Conservation (phyloP, 1,140 invertebrate species). For the Argopecten irradians region DNA sequence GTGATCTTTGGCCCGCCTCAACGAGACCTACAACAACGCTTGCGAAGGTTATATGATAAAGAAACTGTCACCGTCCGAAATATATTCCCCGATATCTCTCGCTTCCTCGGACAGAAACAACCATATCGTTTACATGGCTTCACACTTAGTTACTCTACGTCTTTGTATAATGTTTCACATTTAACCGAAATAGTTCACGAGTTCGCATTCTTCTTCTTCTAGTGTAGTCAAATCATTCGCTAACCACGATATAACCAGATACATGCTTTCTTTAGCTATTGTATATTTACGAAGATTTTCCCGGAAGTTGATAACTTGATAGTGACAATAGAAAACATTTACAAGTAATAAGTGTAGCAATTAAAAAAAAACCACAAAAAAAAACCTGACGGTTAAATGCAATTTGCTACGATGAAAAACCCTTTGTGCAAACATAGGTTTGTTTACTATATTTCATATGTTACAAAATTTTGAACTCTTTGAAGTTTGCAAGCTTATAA, state of each 20-base stretch:
- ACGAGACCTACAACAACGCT: neutral
- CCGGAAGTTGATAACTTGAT: no score
- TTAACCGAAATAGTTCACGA: neutral
- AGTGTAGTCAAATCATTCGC: neutral
- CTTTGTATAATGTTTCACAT: neutral
- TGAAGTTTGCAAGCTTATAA: no score
- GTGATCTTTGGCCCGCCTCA: neutral
- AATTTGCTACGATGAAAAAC: no score
- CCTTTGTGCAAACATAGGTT: no score
- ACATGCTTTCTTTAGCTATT: no score
- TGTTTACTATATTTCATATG: no score
- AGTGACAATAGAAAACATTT: no score
- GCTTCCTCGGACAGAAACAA: neutral
- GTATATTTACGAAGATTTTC: no score
- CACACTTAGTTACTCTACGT: neutral
- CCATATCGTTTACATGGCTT: neutral
- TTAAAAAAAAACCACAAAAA: no score
- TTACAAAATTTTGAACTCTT: no score
- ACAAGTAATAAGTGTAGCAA: no score
- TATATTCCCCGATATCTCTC: neutral
- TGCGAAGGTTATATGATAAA: neutral
- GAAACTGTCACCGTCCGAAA: neutral
- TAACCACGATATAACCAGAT: neutral
- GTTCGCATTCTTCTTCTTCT: neutral
- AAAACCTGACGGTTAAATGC: no score